Conservation (phyloP, 2,888 invertebrate genomes). For the Erpobdella octoculata region DNA sequence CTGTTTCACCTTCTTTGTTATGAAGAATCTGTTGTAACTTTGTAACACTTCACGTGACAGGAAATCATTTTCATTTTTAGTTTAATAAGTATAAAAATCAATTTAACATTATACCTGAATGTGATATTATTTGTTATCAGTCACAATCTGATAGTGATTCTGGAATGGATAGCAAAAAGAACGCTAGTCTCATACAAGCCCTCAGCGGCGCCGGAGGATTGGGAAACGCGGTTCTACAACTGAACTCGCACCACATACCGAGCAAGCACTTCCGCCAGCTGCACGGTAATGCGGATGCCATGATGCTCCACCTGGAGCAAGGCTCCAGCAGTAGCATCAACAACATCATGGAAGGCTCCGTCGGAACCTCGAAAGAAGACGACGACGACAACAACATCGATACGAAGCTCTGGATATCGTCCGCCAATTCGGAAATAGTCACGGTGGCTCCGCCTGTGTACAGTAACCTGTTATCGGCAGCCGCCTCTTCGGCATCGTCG, state of each 20-base stretch:
- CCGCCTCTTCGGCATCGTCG: slow-evolving; percentile 3
- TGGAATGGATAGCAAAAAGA: slow-evolving; percentile 20
- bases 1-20: too few species aligned
- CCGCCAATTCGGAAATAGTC: neutral
- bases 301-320: slow-evolving; percentile 14
- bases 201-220: neutral
- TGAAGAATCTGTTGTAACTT: too few species aligned
- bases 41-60: too few species aligned
- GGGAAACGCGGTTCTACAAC: neutral
- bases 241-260: neutral
- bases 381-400: slow-evolving; percentile 19
- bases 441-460: slow-evolving; percentile 9
- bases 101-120: neutral
- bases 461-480: neutral
- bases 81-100: too few species aligned
- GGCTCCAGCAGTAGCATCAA: slow-evolving; percentile 1
- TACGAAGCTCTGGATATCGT: slow-evolving; percentile 20
- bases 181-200: slow-evolving; percentile 16
- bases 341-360: neutral
- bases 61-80: too few species aligned
- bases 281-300: neutral
- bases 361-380: slow-evolving; percentile 7
- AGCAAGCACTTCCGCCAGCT: neutral
- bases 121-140: neutral
- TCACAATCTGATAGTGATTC: slow-evolving; percentile 22